A percentile compares a stretch with the other conserved stretches of the same genome.
These are phyloP conservation scores for Atrina japonica DNA, from an alignment of 2,888 invertebrate species.

Conservation along the genomic window DNA sequence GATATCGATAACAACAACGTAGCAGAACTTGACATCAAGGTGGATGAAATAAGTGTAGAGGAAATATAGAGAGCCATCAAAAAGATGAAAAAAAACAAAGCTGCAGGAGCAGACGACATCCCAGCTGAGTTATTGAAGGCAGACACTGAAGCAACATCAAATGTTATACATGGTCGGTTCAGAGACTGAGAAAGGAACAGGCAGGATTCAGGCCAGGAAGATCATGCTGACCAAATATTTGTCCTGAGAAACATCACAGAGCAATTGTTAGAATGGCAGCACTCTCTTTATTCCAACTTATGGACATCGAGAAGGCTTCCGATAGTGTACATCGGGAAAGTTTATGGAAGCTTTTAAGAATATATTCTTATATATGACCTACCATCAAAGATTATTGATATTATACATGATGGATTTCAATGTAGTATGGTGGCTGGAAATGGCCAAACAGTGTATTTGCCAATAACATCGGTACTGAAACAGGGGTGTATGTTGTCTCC, in stretches of 20 bases:
- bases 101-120: conserved; percentile 9
- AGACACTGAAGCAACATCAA: conserved; percentile 5
- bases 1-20: not conserved
- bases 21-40: too few species aligned
- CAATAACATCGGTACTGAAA: conserved; percentile 30
- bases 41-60: conserved; percentile 17
- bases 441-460: conserved; percentile 22
- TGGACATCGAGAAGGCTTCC: conserved; percentile 50
- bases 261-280: conserved; percentile 44
- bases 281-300: conserved; percentile 38
- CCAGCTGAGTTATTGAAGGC: conserved; percentile 1
- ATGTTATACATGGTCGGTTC: not conserved
- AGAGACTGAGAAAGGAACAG: conserved; percentile 39
- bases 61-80: conserved; percentile 3
- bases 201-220: conserved; percentile 42
- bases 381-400: conserved; percentile 17
- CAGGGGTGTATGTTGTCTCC: conserved; percentile 31
- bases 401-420: conserved; percentile 20
- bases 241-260: conserved; percentile 44
- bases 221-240: conserved; percentile 40
- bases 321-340: conserved; percentile 46
- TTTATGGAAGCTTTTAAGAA: conserved; percentile 36
- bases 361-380: too few species aligned
- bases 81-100: conserved; percentile 15
- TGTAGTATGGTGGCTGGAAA: conserved; percentile 13